phyloP scores from a whole-genome alignment of 2,113 vertebrate species.

The Pithys albifrons region DNA sequence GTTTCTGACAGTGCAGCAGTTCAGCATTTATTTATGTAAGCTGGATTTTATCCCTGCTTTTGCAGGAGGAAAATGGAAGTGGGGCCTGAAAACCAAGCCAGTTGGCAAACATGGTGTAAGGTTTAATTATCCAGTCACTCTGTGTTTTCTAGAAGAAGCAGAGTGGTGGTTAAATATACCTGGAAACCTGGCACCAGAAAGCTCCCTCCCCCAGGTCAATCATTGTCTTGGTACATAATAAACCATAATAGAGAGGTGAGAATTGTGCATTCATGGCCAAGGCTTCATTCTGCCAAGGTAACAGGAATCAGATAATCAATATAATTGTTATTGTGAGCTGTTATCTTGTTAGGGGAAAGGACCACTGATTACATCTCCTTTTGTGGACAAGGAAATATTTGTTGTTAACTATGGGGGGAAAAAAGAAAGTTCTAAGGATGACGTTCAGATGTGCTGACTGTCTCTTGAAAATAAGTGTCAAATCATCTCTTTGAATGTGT shows the following conservation, averaged over 20 bases:
- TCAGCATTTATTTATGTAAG: neutral
- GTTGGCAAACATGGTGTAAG: neutral
- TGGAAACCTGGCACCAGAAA: neutral
- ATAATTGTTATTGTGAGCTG: conserved; percentile 3
- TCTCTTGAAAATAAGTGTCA: neutral
- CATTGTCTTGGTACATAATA: neutral
- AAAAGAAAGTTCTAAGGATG: neutral
- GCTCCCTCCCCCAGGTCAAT: neutral
- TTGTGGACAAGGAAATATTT: neutral
- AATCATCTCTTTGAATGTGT: neutral
- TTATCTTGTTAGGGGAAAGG: neutral
- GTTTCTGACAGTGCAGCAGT: neutral
- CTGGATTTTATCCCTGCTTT: neutral
- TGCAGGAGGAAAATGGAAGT: neutral
- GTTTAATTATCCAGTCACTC: neutral
- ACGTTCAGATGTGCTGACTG: neutral
- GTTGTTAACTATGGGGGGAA: neutral
- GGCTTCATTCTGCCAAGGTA: conserved; percentile 1
- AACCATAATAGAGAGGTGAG: neutral
- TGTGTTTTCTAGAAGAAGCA: neutral
- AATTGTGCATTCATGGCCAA: neutral
- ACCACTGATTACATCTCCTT: neutral
- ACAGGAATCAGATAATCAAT: conserved; percentile 23
- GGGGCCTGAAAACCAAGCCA: neutral
- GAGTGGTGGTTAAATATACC: neutral